Evolutionary conservation across 2,797 vertebrate genomes (phyloP).

Genomic region (Squalus acanthias): DNA sequence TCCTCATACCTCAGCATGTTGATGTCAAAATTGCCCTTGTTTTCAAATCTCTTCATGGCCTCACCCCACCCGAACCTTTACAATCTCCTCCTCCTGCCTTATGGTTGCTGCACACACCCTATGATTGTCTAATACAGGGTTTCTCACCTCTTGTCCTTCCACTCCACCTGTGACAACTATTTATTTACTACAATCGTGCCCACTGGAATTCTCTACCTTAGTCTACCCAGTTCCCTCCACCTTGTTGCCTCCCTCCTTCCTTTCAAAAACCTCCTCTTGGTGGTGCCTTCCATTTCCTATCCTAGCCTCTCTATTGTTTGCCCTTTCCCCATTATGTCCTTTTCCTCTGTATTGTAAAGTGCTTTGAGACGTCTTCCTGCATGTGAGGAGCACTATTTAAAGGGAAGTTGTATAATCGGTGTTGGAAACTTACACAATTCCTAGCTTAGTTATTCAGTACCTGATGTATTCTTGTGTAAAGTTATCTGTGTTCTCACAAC

Average conservation of each 20-base stretch:
- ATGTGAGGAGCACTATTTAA: neutral
- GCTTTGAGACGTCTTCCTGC: neutral
- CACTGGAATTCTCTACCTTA: neutral
- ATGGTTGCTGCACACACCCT: neutral
- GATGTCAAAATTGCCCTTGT: neutral
- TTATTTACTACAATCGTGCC: neutral
- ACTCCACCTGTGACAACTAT: neutral
- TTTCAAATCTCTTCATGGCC: neutral
- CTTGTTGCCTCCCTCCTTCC: neutral
- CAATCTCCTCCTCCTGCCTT: neutral
- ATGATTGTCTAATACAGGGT: neutral
- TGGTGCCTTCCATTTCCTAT: neutral
- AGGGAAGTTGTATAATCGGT: neutral
- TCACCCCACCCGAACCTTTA: neutral
- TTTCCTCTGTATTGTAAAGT: neutral
- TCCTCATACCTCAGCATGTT: neutral
- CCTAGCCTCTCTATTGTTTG: neutral
- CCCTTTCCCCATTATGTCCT: neutral
- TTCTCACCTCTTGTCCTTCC: neutral
- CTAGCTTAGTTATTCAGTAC: constrained; percentile 11
- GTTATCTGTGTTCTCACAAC: constrained; percentile 33
- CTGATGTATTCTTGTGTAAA: constrained; percentile 31
- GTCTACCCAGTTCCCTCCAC: neutral
- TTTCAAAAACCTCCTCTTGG: neutral
- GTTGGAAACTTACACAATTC: constrained; percentile 12